Conservation (phyloP, 2,113 vertebrate genomes). For the Arvicanthis niloticus region DNA sequence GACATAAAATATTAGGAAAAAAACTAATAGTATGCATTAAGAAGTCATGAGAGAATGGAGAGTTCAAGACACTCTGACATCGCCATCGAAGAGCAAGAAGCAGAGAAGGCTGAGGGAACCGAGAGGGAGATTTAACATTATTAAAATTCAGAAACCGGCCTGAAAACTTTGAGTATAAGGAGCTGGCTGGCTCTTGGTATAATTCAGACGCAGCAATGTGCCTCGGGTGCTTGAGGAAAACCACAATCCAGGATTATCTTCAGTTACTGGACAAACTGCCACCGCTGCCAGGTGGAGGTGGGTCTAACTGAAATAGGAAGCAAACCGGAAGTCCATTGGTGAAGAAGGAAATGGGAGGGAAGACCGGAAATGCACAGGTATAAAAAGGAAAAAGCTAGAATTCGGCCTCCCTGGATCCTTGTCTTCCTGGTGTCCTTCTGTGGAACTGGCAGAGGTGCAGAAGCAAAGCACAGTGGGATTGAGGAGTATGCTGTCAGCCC, state of each 20-base stretch:
- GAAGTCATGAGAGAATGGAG: neutral
- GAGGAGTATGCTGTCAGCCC: rapidly evolving
- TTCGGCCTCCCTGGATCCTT: rapidly evolving
- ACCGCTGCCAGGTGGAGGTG: too few species aligned
- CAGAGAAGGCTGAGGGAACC: neutral
- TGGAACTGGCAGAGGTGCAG: neutral
- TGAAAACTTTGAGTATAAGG: neutral
- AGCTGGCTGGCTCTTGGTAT: neutral
- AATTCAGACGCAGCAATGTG: neutral
- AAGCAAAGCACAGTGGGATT: neutral
- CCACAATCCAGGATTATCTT: neutral
- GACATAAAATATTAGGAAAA: neutral
- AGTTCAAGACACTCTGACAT: neutral
- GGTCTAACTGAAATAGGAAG: neutral
- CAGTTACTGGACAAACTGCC: neutral
- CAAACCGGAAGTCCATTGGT: neutral
- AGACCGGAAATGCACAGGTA: neutral
- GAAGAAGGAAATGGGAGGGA: neutral
- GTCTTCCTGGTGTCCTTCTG: too few species aligned
- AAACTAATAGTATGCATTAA: neutral
- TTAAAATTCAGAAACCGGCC: neutral
- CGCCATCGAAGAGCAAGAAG: neutral
- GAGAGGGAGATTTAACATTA: neutral
- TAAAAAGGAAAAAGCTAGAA: neutral
- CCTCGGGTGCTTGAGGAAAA: neutral